Evolutionary conservation across 2,113 vertebrate genomes (phyloP), one percentile per base, ranked within the genome.

Genomic region (Myrmecophaga tridactyla): DNA sequence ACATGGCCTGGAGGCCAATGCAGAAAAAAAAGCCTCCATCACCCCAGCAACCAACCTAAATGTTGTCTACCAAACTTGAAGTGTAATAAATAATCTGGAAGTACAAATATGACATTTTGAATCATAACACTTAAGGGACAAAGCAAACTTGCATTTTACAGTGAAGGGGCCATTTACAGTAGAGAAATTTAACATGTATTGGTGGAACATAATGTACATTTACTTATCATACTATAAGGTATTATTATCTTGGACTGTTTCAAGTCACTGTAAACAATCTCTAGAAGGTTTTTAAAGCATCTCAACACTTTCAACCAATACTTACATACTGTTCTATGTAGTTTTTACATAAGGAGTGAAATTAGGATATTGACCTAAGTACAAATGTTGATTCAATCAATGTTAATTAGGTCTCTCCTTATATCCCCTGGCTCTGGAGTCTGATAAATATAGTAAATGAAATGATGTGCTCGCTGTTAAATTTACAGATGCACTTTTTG

Each of bases 321-420:
- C 27, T 73, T 81, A 34, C 43, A n/a, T 23, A 7, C 18, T 76
- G 39, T 72, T 86, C 70, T 6, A 43, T 41, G 7, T 48, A 4
- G 25, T 53, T 82, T 70, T 34, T 31, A 67, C 23, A 27, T 13
- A 76, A 83, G 13, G 67, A 94, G 31, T 75, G 17, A 86, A 92
- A 94, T 80, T 18, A 86, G 12, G 27, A 51, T 60, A 17, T 29
- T 62, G 41, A 76, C 46, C 95, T 86, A 94, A 92, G 89, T 70
- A 83, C 51, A 72, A 67, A 60, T 1, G 27, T 17, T 48, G 84
- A 84, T n/a, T 60, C 2, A 15, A 62, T 82, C 62, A 36, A 25
- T 43, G 65, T 39, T 92, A 69, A 92, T 80, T 65, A 80, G 39
- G 8, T 80, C 27, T 92, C 39, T 86, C 39, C 58, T 75, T 29